Evolutionary conservation across 1,140 invertebrate species (phyloP).

Genomic region (Pissodes strobi): DNA sequence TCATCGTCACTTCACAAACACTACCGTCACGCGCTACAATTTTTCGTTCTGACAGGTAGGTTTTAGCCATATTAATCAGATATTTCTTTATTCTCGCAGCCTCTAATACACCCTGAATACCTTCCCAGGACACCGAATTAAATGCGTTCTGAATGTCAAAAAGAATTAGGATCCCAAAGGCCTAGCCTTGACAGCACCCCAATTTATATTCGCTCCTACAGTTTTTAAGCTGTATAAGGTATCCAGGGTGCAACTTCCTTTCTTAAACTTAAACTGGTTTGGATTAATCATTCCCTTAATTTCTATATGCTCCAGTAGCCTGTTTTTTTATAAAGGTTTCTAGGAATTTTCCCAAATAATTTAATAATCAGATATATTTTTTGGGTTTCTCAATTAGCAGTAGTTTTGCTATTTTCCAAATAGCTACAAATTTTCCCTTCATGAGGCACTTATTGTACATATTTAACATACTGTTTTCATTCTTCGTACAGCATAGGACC

Average conservation of each 20-base stretch:
- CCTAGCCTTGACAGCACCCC: constrained; percentile 33
- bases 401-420: constrained; percentile 34
- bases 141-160: constrained; percentile 41
- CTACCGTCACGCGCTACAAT: not conserved
- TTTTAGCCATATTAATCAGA: constrained; percentile 6
- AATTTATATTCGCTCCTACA: not conserved
- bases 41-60: constrained; percentile 21
- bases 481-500: too few species aligned
- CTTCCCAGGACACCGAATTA: constrained; percentile 34
- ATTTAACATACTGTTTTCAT: too few species aligned
- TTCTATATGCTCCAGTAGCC: constrained; percentile 26
- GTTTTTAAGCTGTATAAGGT: constrained; percentile 39
- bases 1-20: constrained; percentile 16
- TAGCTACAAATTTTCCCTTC: constrained; percentile 20
- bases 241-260: constrained; percentile 31
- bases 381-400: constrained; percentile 26
- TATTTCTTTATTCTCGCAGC: constrained; percentile 10
- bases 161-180: constrained; percentile 26
- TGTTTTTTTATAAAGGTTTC: constrained; percentile 29
- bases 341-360: constrained; percentile 33
- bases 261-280: constrained; percentile 37
- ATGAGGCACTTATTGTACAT: constrained; percentile 12
- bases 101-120: constrained; percentile 7
- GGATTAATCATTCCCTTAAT: constrained; percentile 16
- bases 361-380: constrained; percentile 37